Base-by-base conservation (phyloP, 2,113 vertebrate genomes). In the Felis chaus region DNA sequence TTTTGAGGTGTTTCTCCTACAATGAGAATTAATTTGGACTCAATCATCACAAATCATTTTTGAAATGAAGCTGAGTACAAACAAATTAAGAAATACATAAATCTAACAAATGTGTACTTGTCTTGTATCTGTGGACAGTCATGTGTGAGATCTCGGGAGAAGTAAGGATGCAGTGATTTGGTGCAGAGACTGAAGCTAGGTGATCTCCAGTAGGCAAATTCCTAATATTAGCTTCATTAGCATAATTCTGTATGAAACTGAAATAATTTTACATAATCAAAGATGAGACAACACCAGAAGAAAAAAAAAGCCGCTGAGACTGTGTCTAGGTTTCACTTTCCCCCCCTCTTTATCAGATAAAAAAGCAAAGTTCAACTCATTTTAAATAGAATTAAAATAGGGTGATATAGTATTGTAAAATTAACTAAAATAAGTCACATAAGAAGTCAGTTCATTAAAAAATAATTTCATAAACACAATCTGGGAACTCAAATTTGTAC, bases 391-490 rank as follows among this genome's bases (percentile, higher is more conserved):
- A 92, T 89, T 66, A 39, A 78, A n/a, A 50, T 18, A 83, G 12
- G 7, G 23, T 53, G 41, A 50, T 7, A 33, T 57, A 33, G 45
- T 19, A 90, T 53, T 18, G 71, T 57, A 45, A 39, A 93, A 82
- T 63, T 80, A 95, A 93, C 53, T 41, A 78, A 89, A 0, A 90
- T 65, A 71, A 91, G 45, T 9, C 80, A 4, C 4, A 36, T 13
- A 13, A 85, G 55, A 91, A 90, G 53, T 86, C 45, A 93, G 61
- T 45, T 94, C 31, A 68, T 83, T 48, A 83, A 53, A 91, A 93
- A 93, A 74, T 45, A 53, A 89, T 74, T 80, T 65, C 55, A 76
- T n/a, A 91, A 82, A 73, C 25, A 74, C 27, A 68, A 76, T 1
- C 29, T 66, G 15, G 25, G 7, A 82, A 41, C 29, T 81, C 61